phyloP scores from a whole-genome alignment of 2,113 vertebrate species.

The Gambusia affinis region DNA sequence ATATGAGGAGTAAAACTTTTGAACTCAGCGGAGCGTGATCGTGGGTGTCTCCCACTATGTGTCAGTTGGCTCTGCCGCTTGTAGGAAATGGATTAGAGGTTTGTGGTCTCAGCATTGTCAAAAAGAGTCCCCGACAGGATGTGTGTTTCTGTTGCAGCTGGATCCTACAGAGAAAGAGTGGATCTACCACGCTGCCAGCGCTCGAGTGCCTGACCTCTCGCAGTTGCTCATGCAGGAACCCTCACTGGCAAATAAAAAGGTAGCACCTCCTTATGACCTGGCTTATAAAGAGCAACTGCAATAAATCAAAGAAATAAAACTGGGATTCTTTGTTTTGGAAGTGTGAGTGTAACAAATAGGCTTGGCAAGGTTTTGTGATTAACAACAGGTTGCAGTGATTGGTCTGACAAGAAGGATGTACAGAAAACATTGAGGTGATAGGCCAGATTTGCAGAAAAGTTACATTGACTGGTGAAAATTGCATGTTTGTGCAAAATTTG shows the following conservation, averaged over 20 bases:
- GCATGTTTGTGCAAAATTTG: too few species aligned
- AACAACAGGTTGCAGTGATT: too few species aligned
- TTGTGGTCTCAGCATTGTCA: conserved; percentile 49
- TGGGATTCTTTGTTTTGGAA: not conserved
- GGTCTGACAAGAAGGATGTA: too few species aligned
- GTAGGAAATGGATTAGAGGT: conserved; percentile 60
- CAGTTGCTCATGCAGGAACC: conserved; percentile 82
- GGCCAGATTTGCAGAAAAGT: too few species aligned
- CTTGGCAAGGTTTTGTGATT: too few species aligned
- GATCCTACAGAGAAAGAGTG: conserved; percentile 84
- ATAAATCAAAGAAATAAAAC: not conserved
- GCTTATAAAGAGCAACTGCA: not conserved
- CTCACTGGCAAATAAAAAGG: conserved; percentile 82
- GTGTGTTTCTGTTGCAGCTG: conserved; percentile 68
- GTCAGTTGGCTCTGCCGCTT: conserved; percentile 46
- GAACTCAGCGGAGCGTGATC: not conserved
- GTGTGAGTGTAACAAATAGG: not conserved
- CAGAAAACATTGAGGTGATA: too few species aligned
- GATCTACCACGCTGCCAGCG: conserved; percentile 83
- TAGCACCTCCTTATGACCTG: conserved; percentile 27
- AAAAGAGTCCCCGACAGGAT: conserved; percentile 53
- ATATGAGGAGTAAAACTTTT: conserved; percentile 9
- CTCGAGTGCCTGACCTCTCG: conserved; percentile 74
- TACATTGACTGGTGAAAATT: too few species aligned
- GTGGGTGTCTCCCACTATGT: conserved; percentile 33